Evolutionary conservation across 1,140 invertebrate species (phyloP).

Genomic region (Zophobas atratus): DNA sequence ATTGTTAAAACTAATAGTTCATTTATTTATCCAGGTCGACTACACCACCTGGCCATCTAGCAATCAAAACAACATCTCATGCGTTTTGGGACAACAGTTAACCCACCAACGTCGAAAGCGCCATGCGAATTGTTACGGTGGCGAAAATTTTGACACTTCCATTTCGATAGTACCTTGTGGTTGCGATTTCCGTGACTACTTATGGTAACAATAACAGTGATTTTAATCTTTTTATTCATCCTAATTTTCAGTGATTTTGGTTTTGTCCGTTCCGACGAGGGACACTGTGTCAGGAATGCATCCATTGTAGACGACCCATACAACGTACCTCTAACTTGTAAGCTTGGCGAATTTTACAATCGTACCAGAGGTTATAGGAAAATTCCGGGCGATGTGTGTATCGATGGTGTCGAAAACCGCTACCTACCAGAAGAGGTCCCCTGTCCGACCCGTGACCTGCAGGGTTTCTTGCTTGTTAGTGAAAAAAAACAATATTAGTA

Average conservation of each 20-base stretch:
- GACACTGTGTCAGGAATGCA: slow-evolving; percentile 75
- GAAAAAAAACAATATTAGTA: slow-evolving; percentile 81
- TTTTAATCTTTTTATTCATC: background rate
- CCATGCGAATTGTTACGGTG: slow-evolving; percentile 85
- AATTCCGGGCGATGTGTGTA: slow-evolving; percentile 85
- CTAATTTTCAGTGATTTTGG: slow-evolving; percentile 73
- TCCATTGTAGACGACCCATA: slow-evolving; percentile 77
- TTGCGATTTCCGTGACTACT: slow-evolving; percentile 87
- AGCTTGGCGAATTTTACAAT: slow-evolving; percentile 82
- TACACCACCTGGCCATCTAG: slow-evolving; percentile 91
- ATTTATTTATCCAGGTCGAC: slow-evolving; percentile 72
- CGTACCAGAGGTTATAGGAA: slow-evolving; percentile 89
- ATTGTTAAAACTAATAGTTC: too few species aligned
- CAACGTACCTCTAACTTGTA: slow-evolving; percentile 76
- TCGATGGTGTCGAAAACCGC: slow-evolving; percentile 77
- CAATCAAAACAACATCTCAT: slow-evolving; percentile 73
- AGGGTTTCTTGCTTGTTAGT: slow-evolving; percentile 86
- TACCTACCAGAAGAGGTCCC: slow-evolving; percentile 81
- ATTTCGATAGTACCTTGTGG: slow-evolving; percentile 80
- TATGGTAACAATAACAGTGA: slow-evolving; percentile 74
- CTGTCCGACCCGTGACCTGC: slow-evolving; percentile 77
- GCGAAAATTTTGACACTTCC: slow-evolving; percentile 80
- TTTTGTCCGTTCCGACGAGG: slow-evolving; percentile 64
- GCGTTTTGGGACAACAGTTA: slow-evolving; percentile 84
- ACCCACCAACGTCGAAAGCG: slow-evolving; percentile 81